These are phyloP conservation scores for Babylonia areolata DNA, from an alignment of 1,140 invertebrate species.

Conservation along the genomic window DNA sequence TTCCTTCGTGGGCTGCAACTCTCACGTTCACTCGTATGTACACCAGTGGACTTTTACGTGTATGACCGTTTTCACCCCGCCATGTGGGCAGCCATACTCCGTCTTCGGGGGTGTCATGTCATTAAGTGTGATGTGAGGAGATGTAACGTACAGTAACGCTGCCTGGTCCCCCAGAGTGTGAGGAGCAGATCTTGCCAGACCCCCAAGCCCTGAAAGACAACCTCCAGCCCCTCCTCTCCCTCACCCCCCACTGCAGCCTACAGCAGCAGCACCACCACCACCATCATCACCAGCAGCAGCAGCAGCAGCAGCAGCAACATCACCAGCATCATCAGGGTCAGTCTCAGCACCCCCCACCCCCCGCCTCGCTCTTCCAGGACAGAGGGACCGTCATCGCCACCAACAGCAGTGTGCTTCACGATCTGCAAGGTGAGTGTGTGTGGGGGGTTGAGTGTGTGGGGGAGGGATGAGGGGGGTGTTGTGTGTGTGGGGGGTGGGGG, in stretches of 20 bases:
- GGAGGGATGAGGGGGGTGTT: background rate
- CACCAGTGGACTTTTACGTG: no score
- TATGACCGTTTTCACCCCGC: no score
- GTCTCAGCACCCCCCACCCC: background rate
- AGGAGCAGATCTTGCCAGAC: slow-evolving; percentile 39
- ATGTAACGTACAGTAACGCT: no score
- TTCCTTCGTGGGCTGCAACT: no score
- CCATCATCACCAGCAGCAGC: background rate
- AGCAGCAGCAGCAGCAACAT: background rate
- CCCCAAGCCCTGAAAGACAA: slow-evolving; percentile 20
- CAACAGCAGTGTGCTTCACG: background rate
- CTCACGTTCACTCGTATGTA: no score
- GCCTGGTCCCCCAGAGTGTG: background rate
- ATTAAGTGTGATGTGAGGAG: no score
- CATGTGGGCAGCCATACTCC: no score
- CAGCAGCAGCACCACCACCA: background rate
- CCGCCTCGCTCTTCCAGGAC: slow-evolving; percentile 12
- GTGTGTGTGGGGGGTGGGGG: background rate
- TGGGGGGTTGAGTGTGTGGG: slow-evolving; percentile 15
- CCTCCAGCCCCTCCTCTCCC: slow-evolving; percentile 8
- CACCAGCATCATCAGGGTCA: background rate
- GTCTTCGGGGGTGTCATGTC: no score
- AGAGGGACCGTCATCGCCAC: slow-evolving; percentile 18
- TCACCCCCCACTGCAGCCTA: background rate
- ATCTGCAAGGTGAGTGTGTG: slow-evolving; percentile 17